Evolutionary conservation across 2,113 vertebrate genomes (phyloP).

Genomic region (Semnopithecus entellus): DNA sequence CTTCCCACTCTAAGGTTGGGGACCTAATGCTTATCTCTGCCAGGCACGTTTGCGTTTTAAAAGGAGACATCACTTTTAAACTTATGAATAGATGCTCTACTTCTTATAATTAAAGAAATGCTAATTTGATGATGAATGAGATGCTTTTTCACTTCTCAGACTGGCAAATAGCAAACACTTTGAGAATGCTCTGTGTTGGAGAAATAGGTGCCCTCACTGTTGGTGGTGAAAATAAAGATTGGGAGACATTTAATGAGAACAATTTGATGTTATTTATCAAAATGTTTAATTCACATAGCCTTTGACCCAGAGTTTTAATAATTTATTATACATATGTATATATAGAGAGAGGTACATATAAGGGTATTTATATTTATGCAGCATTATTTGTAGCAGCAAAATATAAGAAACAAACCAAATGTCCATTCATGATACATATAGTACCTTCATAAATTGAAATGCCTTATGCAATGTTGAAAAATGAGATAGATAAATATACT

Average conservation of each 20-base stretch:
- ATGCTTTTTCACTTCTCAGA: not conserved
- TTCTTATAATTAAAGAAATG: not conserved
- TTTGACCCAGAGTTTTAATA: not conserved
- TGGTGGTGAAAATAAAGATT: not conserved
- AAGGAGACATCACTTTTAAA: not conserved
- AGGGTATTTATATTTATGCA: not conserved
- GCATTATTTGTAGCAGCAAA: not conserved
- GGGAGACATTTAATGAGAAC: not conserved
- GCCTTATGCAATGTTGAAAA: not conserved
- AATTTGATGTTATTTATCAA: not conserved
- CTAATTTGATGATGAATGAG: not conserved
- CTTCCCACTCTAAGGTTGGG: not conserved
- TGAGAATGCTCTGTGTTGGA: not conserved
- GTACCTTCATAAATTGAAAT: not conserved
- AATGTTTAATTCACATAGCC: not conserved
- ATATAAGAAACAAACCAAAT: not conserved
- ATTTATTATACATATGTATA: too few species aligned
- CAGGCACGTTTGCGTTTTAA: not conserved
- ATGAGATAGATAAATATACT: not conserved
- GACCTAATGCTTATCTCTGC: not conserved
- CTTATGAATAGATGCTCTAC: not conserved
- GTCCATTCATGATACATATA: not conserved
- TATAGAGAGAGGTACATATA: not conserved
- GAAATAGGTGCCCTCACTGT: not conserved
- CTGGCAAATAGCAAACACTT: not conserved